Base-by-base conservation (phyloP, 2,888 invertebrate genomes). In the Ornithoptera priamus region DNA sequence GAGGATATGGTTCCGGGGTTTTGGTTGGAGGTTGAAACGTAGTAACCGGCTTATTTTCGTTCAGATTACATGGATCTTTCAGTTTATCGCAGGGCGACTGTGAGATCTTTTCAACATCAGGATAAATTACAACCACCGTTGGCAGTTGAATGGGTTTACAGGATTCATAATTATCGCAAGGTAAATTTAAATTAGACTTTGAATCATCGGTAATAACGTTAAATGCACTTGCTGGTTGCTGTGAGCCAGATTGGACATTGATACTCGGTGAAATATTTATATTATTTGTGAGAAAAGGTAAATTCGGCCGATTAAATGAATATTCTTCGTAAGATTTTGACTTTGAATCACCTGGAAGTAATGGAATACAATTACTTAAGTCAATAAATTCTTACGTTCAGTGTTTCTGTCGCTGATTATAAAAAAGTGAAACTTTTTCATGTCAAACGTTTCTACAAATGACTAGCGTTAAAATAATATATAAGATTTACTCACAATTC, bases 401-500 rank as follows among this genome's bases (percentile, higher is more conserved):
- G 0, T 7, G 6, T 53, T 53, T n/a, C 8, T 53, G 8, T n/a
- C n/a, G 53, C 5, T 4, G 46, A 15, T 53, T 18, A 4, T 8
- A 53, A 15, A 46, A 46, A 46, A 30, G 30, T 30, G 5, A 46
- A 10, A 46, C 10, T 46, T 7, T 15, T 46, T 46, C 15, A 46
- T 46, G 15, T 46, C 3, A 30, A 30, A 30, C 3, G 30, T 30
- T 30, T 30, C 30, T 5, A 2, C 3, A 30, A 30, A 30, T 30
- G n/a, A 56, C 20, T n/a, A 4, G 20, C 1, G 22, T 22, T 58
- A 58, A 58, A 22, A 58, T 2, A 58, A 22, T 2, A 22, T 15
- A 12, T 7, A 58, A 57, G 20, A 15, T 22, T 3, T 46, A 75
- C 85, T 81, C 73, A 85, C 86, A 85, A 63, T 77, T 74, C 3